Evolutionary conservation across 2,888 invertebrate species (phyloP).

Genomic region (Teinopalpus imperialis): DNA sequence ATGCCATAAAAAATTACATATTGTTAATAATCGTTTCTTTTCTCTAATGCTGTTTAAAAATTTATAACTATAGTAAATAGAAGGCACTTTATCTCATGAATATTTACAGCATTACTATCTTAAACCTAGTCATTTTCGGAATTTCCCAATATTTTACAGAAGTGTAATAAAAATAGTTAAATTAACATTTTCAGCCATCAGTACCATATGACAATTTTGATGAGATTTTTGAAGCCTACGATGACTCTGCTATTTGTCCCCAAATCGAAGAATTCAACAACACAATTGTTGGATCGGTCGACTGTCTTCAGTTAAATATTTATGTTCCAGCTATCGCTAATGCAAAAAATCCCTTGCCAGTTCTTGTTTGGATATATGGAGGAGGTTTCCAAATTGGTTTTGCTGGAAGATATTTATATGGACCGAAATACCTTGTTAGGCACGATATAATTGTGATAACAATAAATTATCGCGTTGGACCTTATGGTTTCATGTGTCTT

Average conservation of each 20-base stretch:
- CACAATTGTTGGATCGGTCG: slow-evolving; percentile 55
- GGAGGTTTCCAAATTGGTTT: slow-evolving; percentile 52
- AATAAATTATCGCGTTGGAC: slow-evolving; percentile 42
- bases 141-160: too few relatives aligned
- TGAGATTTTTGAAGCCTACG: slow-evolving; percentile 43
- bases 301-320: slow-evolving; percentile 83
- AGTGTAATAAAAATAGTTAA: too few relatives aligned
- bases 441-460: slow-evolving; percentile 41
- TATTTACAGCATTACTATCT: neutral
- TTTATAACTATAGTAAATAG: neutral
- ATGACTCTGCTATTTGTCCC: slow-evolving; percentile 47
- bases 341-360: slow-evolving; percentile 39
- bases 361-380: slow-evolving; percentile 61
- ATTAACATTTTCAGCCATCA: slow-evolving; percentile 39
- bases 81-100: neutral
- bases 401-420: slow-evolving; percentile 42
- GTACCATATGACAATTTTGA: slow-evolving; percentile 41
- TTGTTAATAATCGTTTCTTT: neutral
- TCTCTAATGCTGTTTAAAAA: neutral
- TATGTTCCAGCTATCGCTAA: slow-evolving; percentile 70
- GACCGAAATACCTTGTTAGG: slow-evolving; percentile 40
- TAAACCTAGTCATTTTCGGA: neutral
- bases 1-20: too few relatives aligned
- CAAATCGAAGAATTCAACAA: slow-evolving; percentile 41
- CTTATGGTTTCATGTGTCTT: slow-evolving; percentile 43